Conservation (phyloP, 1,140 invertebrate species). For the Pogonomyrmex californicus region DNA sequence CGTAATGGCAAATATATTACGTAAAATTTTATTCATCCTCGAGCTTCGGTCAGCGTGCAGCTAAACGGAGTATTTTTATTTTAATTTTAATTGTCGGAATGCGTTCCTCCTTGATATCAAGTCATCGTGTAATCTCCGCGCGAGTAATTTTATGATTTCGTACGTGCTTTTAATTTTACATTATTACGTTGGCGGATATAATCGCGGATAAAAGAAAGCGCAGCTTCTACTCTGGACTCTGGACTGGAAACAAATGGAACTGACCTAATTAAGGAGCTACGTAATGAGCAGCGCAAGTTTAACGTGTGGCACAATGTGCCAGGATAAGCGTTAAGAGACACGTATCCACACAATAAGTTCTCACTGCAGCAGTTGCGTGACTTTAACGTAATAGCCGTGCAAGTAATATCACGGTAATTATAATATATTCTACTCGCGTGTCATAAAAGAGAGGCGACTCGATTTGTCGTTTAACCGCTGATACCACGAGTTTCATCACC, state of each 20-base stretch:
- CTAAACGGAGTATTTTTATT: background rate
- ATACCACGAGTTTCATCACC: slow-evolving; percentile 8
- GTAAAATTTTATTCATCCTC: background rate
- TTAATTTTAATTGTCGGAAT: background rate
- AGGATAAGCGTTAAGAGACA: slow-evolving; percentile 24
- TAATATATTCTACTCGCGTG: slow-evolving; percentile 26
- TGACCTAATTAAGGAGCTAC: slow-evolving; percentile 17
- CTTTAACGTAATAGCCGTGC: slow-evolving; percentile 33
- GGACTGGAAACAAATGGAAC: slow-evolving; percentile 18
- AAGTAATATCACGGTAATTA: slow-evolving; percentile 43
- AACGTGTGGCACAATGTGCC: slow-evolving; percentile 2
- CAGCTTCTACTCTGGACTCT: background rate
- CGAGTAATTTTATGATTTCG: background rate
- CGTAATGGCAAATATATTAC: background rate
- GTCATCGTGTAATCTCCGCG: background rate
- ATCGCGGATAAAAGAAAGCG: slow-evolving; percentile 9
- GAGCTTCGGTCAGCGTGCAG: background rate
- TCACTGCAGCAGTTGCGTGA: slow-evolving; percentile 32
- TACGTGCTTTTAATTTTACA: background rate
- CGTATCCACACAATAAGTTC: slow-evolving; percentile 31
- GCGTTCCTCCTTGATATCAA: background rate
- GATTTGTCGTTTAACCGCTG: slow-evolving; percentile 36
- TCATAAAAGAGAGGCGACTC: slow-evolving; percentile 18
- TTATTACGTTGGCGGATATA: background rate
- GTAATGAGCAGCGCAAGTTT: slow-evolving; percentile 30